phyloP scores from a whole-genome alignment of 2,797 vertebrate species.

The Micrastur ruficollis region DNA sequence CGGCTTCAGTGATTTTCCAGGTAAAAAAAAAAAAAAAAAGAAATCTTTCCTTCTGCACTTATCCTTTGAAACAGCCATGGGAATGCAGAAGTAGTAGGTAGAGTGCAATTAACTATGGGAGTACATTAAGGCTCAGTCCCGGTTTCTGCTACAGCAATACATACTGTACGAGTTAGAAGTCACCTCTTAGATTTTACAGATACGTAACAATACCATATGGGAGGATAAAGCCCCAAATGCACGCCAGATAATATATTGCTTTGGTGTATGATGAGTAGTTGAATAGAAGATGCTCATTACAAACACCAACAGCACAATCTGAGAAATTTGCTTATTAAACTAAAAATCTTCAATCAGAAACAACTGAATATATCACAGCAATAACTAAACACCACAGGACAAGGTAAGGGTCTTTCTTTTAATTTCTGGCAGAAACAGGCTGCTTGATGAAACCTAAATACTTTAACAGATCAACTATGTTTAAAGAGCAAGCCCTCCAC shows the following conservation, averaged over 20 bases:
- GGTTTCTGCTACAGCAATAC: background rate
- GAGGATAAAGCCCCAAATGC: background rate
- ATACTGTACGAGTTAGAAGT: background rate
- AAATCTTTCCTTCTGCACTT: background rate
- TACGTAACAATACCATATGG: background rate
- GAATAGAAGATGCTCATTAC: background rate
- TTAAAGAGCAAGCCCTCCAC: background rate
- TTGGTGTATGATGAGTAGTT: constrained; percentile 20
- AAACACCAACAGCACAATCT: background rate
- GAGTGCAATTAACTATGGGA: constrained; percentile 18
- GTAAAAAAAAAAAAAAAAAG: background rate
- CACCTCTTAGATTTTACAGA: background rate
- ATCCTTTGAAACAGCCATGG: background rate
- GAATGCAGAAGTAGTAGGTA: constrained; percentile 20
- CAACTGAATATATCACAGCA: background rate
- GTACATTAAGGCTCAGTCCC: background rate
- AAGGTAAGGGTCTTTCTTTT: background rate
- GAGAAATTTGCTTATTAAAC: background rate
- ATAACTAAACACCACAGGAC: background rate
- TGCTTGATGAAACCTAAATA: constrained; percentile 4
- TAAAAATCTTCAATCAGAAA: background rate
- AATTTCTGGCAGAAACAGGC: background rate
- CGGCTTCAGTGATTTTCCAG: background rate
- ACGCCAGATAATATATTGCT: constrained; percentile 29
- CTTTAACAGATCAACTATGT: background rate